These are phyloP conservation scores for Hiodon alosoides DNA, from an alignment of 2,113 vertebrate genomes.

Conservation along the genomic window DNA sequence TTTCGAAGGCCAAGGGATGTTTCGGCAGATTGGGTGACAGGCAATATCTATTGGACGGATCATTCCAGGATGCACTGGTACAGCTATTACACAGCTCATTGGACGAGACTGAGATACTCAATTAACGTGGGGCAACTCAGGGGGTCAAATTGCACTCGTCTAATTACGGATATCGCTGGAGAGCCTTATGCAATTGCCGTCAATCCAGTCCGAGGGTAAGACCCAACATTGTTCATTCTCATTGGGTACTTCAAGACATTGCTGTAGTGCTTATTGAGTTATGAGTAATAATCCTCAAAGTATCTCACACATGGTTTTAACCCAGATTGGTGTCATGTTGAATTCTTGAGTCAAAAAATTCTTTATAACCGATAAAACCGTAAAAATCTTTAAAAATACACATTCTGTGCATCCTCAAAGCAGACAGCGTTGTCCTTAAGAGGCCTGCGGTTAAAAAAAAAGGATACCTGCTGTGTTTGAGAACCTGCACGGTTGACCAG, in stretches of 20 bases:
- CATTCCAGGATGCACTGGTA: slow-evolving; percentile 82
- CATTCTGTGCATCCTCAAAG: not conserved
- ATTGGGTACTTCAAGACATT: too few relatives aligned
- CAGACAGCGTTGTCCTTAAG: too few relatives aligned
- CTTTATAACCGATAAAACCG: too few relatives aligned
- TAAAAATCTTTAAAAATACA: not conserved
- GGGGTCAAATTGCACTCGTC: slow-evolving; percentile 74
- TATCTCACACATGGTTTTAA: too few relatives aligned
- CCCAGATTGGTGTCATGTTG: too few relatives aligned
- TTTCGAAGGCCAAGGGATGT: slow-evolving; percentile 75
- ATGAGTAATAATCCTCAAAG: too few relatives aligned
- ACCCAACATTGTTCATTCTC: not conserved
- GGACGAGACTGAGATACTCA: slow-evolving; percentile 77
- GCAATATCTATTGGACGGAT: slow-evolving; percentile 82
- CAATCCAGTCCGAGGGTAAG: slow-evolving; percentile 74
- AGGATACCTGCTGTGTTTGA: too few relatives aligned
- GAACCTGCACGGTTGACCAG: too few relatives aligned
- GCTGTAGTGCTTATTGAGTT: too few relatives aligned
- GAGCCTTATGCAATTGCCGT: slow-evolving; percentile 80
- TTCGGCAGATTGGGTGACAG: slow-evolving; percentile 79
- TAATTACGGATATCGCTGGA: slow-evolving; percentile 77
- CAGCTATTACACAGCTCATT: slow-evolving; percentile 76
- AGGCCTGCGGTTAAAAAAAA: too few relatives aligned
- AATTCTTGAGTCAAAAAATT: too few relatives aligned
- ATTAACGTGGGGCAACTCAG: slow-evolving; percentile 76